Conservation (phyloP, 2,888 invertebrate species). For the Cordilura impudica region DNA sequence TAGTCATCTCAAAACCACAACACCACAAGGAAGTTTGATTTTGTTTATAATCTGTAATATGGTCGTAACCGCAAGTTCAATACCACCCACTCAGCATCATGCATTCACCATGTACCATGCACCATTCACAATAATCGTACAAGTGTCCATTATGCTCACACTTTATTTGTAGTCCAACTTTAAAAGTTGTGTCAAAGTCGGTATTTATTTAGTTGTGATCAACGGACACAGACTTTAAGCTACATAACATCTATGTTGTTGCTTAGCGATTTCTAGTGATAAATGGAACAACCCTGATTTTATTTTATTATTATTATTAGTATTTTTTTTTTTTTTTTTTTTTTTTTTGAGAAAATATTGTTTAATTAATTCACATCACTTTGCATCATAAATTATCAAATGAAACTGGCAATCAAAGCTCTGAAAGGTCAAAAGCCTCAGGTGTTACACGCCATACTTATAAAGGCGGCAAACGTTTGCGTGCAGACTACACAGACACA, state of each 20-base stretch:
- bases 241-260: too few relatives aligned
- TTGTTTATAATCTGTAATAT: conserved; percentile 51
- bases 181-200: conserved; percentile 47
- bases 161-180: conserved; percentile 21
- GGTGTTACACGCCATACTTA: conserved; percentile 25
- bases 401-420: too few relatives aligned
- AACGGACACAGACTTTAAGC: too few relatives aligned
- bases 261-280: too few relatives aligned
- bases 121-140: conserved; percentile 3
- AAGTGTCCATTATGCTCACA: conserved; percentile 3
- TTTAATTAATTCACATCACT: too few relatives aligned
- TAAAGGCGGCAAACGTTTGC: conserved; percentile 25
- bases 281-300: too few relatives aligned
- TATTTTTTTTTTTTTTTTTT: too few relatives aligned
- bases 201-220: too few relatives aligned
- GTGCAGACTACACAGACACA: neutral
- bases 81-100: conserved; percentile 58
- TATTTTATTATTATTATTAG: too few relatives aligned
- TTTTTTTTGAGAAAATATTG: too few relatives aligned
- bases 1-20: conserved; percentile 45
- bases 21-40: conserved; percentile 43
- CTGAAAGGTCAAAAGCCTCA: conserved; percentile 25
- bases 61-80: conserved; percentile 58
- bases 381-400: too few relatives aligned
- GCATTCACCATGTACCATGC: conserved; percentile 39